A percentile compares a stretch with the other conserved stretches of the same genome.
phyloP scores from a whole-genome alignment of 2,888 invertebrate species.

The Nemotelus nigrinus region DNA sequence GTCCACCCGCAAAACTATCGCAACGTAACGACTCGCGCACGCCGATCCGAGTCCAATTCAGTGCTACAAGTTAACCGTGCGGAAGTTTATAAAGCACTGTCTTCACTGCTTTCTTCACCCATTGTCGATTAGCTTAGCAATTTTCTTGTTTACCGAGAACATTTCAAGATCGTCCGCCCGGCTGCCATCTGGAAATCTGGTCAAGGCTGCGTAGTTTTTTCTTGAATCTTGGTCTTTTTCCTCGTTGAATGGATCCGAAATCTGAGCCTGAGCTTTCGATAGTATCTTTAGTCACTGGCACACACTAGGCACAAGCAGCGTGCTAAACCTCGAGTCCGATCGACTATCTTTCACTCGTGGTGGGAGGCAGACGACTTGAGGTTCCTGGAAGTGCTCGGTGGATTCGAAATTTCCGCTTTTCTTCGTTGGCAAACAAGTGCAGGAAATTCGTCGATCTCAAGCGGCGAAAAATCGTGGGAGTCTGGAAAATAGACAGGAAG shows the following conservation, averaged over 20 bases:
- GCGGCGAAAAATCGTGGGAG: neutral
- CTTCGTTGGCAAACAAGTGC: no score
- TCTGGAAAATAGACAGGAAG: conserved; percentile 24
- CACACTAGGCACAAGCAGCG: no score
- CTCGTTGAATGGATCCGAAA: no score
- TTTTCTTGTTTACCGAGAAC: conserved; percentile 57
- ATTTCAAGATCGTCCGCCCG: conserved; percentile 53
- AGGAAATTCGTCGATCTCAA: no score
- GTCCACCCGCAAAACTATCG: neutral
- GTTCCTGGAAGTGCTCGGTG: no score
- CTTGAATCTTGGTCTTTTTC: neutral
- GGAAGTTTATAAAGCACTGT: conserved; percentile 45
- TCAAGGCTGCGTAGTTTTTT: conserved; percentile 40
- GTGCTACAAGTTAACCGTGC: conserved; percentile 34
- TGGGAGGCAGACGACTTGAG: no score
- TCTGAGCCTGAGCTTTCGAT: no score
- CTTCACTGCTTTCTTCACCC: conserved; percentile 54
- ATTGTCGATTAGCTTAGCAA: conserved; percentile 57
- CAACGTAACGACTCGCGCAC: neutral
- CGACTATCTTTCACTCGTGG: no score
- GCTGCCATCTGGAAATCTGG: conserved; percentile 45
- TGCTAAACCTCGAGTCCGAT: no score
- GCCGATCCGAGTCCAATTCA: neutral
- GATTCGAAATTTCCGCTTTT: no score
- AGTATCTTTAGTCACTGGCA: no score